phyloP scores from a whole-genome alignment of 1,140 invertebrate species.

The Pinna nobilis region DNA sequence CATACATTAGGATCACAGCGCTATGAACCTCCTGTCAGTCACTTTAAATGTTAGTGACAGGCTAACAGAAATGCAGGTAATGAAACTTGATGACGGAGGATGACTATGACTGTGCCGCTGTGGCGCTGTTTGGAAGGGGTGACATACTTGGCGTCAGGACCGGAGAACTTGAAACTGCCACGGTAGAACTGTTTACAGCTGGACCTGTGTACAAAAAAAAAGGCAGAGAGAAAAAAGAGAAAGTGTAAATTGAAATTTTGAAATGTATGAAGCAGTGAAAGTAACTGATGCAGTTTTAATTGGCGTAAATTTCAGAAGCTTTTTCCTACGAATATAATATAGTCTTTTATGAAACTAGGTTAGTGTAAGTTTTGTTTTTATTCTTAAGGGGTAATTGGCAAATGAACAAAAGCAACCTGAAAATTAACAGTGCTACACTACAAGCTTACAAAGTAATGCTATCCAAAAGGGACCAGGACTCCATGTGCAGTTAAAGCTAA shows the following conservation, averaged over 20 bases:
- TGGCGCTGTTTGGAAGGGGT: conserved; percentile 66
- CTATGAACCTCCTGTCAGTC: too few species aligned
- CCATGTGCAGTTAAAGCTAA: too few species aligned
- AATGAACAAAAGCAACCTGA: neutral
- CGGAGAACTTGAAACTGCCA: conserved; percentile 71
- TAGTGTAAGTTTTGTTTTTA: neutral
- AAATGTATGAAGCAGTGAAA: conserved; percentile 12
- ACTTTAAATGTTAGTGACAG: too few species aligned
- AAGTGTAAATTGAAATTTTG: conserved; percentile 15
- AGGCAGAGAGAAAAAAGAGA: conserved; percentile 25
- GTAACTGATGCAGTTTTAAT: too few species aligned
- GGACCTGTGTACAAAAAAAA: conserved; percentile 55
- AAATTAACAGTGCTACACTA: neutral
- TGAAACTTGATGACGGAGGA: too few species aligned
- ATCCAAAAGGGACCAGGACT: too few species aligned
- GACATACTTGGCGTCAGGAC: conserved; percentile 71
- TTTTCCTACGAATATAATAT: too few species aligned
- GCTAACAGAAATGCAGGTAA: too few species aligned
- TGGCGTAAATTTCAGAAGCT: too few species aligned
- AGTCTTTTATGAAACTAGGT: neutral
- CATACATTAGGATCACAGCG: too few species aligned
- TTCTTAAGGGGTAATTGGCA: too few species aligned
- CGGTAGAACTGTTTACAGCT: conserved; percentile 59
- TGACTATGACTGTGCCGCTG: conserved; percentile 61
- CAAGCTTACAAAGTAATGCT: too few species aligned